Base-by-base conservation (phyloP, 2,888 invertebrate species). In the Coelopa pilipes region DNA sequence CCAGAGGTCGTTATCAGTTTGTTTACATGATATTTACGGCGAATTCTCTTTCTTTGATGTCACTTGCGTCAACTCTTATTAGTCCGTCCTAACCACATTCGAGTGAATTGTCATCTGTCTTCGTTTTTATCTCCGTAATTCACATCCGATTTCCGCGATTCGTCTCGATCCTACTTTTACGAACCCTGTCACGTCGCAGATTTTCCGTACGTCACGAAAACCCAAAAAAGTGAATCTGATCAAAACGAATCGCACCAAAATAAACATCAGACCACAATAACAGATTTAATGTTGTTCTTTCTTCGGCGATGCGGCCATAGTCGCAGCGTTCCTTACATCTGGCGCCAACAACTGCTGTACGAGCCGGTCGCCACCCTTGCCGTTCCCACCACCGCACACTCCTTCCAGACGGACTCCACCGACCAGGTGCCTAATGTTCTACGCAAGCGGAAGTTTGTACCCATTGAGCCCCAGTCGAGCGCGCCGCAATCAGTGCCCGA, bases 401-500 rank as follows among this genome's bases (percentile, higher is more conserved):
- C 7, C 19, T 50, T 60, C 19, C 34, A 49, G 5, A n/a, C 15
- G 1, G 73, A 73, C 21, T 4, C 77, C 21, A 59, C 17, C 11
- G 74, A 76, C 7, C 63, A 72, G 34, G 65, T 75, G 12, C 63
- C 80, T n/a, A 78, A 80, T 75, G 84, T 87, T 53, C 73, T 87
- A 45, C 82, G 85, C 2, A 83, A 83, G 72, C 81, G 84, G 0
- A 84, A 85, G 63, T 87, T 86, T 68, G 79, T 82, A 60, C 87
- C 87, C 9, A 84, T 79, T 13, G 79, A 84, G 46, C 81, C 83
- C 13, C 79, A 81, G 4, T 73, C 79, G 1, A 79, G 66, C 7
- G 71, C 69, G 0, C 24, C 76, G n/a, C 70, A 69, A 21, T 46
- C 72, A 13, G 67, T 24, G 59, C 86, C 86, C 0, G 68, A 78